These are phyloP conservation scores for Cydia amplana DNA, from an alignment of 1,140 invertebrate species.

Conservation along the genomic window DNA sequence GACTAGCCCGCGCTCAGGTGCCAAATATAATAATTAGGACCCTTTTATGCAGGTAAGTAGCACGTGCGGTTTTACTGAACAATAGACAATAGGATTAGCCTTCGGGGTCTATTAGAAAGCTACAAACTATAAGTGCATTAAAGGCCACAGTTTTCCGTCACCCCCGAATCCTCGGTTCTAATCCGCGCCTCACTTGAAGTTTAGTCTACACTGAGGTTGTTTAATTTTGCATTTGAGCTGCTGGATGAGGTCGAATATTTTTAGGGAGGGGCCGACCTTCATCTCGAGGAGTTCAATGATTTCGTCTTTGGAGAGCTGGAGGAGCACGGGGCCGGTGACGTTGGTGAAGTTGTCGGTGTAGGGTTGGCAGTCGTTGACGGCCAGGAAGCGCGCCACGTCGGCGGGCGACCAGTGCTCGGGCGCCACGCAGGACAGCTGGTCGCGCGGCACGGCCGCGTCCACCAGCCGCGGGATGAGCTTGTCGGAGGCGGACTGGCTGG, in stretches of 20 bases:
- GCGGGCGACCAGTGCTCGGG: slow-evolving; percentile 86
- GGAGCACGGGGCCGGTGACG: slow-evolving; percentile 89
- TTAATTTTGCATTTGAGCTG: slow-evolving; percentile 92
- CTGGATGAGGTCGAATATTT: slow-evolving; percentile 95
- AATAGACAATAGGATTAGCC: too few species aligned
- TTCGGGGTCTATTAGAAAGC: too few species aligned
- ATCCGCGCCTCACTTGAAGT: slow-evolving; percentile 33
- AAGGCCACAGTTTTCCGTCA: slow-evolving; percentile 18
- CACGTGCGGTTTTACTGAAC: too few species aligned
- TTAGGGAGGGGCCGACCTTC: slow-evolving; percentile 96
- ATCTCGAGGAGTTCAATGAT: slow-evolving; percentile 93
- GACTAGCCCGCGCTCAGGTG: too few species aligned
- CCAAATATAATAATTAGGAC: too few species aligned
- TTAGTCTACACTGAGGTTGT: slow-evolving; percentile 85
- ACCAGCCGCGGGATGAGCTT: slow-evolving; percentile 86
- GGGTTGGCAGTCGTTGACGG: slow-evolving; percentile 93
- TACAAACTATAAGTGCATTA: slow-evolving; percentile 30
- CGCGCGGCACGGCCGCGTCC: slow-evolving; percentile 74
- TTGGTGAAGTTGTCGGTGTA: slow-evolving; percentile 93
- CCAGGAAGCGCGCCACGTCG: slow-evolving; percentile 93
- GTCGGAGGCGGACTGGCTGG: slow-evolving; percentile 44
- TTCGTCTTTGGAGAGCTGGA: slow-evolving; percentile 92
- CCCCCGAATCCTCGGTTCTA: slow-evolving; percentile 8
- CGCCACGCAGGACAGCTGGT: slow-evolving; percentile 63
- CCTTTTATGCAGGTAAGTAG: too few species aligned